Percentiles rank a stretch among this genome's conserved stretches.
Conservation (phyloP, 2,888 invertebrate genomes). For the Pterobdella sp. region DNA sequence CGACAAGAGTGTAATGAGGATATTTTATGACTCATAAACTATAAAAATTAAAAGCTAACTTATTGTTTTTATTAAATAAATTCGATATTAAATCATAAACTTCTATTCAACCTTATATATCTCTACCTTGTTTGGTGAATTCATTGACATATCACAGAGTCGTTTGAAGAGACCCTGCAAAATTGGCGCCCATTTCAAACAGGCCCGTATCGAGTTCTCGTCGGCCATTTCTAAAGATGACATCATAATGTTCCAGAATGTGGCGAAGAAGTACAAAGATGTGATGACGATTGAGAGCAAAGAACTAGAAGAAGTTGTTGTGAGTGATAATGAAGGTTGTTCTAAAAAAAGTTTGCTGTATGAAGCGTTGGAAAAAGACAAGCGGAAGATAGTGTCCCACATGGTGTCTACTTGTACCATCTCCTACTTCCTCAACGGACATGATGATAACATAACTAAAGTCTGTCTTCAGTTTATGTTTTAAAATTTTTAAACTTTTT, state of each 20-base stretch:
- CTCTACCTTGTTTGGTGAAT: too few relatives aligned
- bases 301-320: conserved; percentile 6
- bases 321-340: neutral
- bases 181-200: neutral
- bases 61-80: too few relatives aligned
- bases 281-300: conserved; percentile 14
- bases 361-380: conserved; percentile 27
- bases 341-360: conserved; percentile 19
- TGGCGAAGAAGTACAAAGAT: neutral
- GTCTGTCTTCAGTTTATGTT: too few relatives aligned
- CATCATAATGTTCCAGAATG: conserved; percentile 1
- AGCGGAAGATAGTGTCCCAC: neutral
- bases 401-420: conserved; percentile 18
- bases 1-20: neutral
- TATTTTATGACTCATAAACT: neutral
- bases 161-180: too few relatives aligned
- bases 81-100: too few relatives aligned
- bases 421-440: conserved; percentile 15
- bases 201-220: conserved; percentile 16
- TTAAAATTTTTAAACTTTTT: too few relatives aligned
- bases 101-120: too few relatives aligned
- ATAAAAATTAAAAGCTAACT: too few relatives aligned
- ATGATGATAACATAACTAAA: conserved; percentile 1
- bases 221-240: conserved; percentile 23
- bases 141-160: too few relatives aligned